Base-by-base conservation (phyloP, 2,888 invertebrate genomes). In the Trichogramma evanescens region DNA sequence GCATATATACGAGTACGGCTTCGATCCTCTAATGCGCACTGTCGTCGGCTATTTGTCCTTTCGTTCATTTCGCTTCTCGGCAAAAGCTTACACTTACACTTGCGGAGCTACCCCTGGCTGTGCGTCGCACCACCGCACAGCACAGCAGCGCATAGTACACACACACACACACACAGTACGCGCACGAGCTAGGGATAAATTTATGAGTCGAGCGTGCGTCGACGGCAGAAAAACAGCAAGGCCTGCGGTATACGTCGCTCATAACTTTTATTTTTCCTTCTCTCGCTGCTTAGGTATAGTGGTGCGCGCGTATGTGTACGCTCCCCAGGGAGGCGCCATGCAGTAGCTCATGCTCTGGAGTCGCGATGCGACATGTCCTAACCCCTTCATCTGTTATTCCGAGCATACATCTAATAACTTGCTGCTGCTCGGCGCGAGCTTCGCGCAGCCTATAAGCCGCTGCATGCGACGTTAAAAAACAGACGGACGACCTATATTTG, bases 251-350 rank as follows among this genome's bases (percentile, higher is more conserved):
- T 56, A 63, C 68, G 66, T 67, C 65, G 60, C 58, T 56, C 64
- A 56, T 67, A 69, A 64, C 68, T 68, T 67, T 68, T 68, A 68
- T 67, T 66, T 61, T 58, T 56, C 45, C 61, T 65, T 64, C 62
- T 59, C 62, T 58, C 50, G 58, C 64, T 62, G 65, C 65, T 68
- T 67, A 66, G 67, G 64, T 63, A 66, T 63, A 66, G 68, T 66
- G 2, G 45, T 26, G 3, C 26, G 26, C 26, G 26, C 26, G 26
- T 26, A 26, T 26, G 26, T 26, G 26, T 26, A 2, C 2, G 26
- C 26, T 26, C 26, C 26, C 26, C 26, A 26, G 26, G 26, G 26
- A 26, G 26, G 26, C 26, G 26, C 26, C 26, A 26, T 26, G 26
- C 26, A 26, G 26, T 26, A 26, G 26, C 26, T 26, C 26, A 26